Evolutionary conservation across 1,140 invertebrate genomes (phyloP), one percentile per base, ranked within the genome.

Genomic region (Bombus huntii): DNA sequence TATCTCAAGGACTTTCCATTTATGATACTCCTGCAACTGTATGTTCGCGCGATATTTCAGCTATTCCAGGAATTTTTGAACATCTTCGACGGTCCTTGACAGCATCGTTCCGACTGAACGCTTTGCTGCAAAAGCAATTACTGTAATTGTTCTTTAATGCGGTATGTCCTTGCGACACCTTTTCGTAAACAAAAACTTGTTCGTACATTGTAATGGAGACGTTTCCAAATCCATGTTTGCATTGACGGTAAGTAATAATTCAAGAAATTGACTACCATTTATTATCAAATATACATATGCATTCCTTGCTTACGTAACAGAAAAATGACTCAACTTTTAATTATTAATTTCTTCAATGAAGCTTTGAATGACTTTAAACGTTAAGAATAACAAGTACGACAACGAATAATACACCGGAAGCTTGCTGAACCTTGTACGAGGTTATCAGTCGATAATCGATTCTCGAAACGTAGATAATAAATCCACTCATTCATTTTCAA

Each of bases 171-270:
- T 77, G 25, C 57, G 25, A 77, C 75, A 77, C 6, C 2, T 59
- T 77, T 62, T 62, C 34, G 25, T n/a, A 22, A n/a, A 77, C 4
- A 31, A n/a, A 76, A 39, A 77, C 10, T 5, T 77, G 53, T 8
- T 62, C 9, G 28, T 31, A 28, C n/a, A 2, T 62, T 28, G n/a
- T n/a, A 62, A 62, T 4, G 44, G 1, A n/a, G 37, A 62, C 25
- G n/a, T 77, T 77, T 59, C 57, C 37, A 59, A 77, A 77, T 42
- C 37, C 53, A 39, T 62, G 34, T 59, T n/a, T 39, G 34, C 25
- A 12, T 15, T 2, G 53, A 39, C 10, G 34, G 1, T 62, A 59
- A 59, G 1, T 62, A 59, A 59, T 59, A 28, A 76, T 37, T 53
- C 31, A 25, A 37, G 37, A 59, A 39, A 18, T 39, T 76, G 22